phyloP scores from a whole-genome alignment of 64 coral and sea anemone genomes.

The Montipora capricornis region DNA sequence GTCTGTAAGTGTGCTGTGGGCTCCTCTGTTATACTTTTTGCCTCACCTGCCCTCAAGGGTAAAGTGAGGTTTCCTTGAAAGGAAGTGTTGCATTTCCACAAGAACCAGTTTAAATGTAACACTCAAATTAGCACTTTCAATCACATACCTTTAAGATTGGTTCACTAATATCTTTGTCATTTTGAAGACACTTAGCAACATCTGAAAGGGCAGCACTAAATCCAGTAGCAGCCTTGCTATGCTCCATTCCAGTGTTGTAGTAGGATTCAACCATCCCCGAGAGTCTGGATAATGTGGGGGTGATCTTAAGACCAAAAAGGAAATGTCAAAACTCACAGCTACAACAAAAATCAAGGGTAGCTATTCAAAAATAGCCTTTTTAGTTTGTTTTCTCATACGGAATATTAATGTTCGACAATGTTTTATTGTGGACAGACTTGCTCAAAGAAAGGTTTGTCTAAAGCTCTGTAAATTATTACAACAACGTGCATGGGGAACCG shows the following conservation, averaged over 20 bases:
- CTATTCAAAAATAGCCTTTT: no score
- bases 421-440: no score
- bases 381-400: no score
- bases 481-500: no score
- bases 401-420: no score
- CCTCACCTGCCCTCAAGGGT: no score
- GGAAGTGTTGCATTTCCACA: background rate
- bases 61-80: no score
- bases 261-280: conserved; percentile 78
- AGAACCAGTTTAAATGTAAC: background rate
- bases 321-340: background rate
- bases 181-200: conserved; percentile 82
- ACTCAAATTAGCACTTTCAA: no score
- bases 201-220: conserved; percentile 74
- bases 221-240: conserved; percentile 67
- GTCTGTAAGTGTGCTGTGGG: no score
- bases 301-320: conserved; percentile 42
- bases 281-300: conserved; percentile 55
- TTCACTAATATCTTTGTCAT: conserved; percentile 92
- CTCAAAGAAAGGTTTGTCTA: no score
- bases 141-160: conserved; percentile 89
- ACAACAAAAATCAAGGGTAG: background rate
- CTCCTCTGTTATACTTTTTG: no score
- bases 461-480: no score
- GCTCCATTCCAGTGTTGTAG: conserved; percentile 72